A percentile compares a stretch with the other conserved stretches of the same genome.
These are phyloP conservation scores for Melieria crassipennis DNA, from an alignment of 2,888 invertebrate genomes.

Conservation along the genomic window DNA sequence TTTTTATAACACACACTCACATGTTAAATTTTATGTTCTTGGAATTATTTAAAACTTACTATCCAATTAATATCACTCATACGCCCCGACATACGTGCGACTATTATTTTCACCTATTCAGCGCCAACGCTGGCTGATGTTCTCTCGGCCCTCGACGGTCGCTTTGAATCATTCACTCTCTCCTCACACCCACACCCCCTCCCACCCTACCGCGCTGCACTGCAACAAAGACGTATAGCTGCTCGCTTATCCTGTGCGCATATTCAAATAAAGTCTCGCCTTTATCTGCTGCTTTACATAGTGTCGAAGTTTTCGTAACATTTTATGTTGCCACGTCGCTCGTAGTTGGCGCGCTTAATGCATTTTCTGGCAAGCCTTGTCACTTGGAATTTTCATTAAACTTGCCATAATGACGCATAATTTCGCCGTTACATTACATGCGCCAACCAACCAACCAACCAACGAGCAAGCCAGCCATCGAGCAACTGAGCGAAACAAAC, in stretches of 20 bases:
- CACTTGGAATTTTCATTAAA: slow-evolving; percentile 31
- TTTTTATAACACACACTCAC: no score
- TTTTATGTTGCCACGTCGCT: background rate
- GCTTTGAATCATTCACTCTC: no score
- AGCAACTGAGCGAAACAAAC: background rate
- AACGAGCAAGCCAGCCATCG: no score
- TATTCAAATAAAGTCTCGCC: background rate
- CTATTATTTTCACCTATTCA: no score
- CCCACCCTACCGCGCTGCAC: no score
- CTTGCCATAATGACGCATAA: slow-evolving; percentile 35
- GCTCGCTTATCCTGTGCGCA: no score
- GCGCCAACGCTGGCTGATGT: no score
- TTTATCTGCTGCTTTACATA: background rate
- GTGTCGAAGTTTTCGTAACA: background rate
- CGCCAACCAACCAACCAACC: background rate
- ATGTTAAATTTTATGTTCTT: background rate
- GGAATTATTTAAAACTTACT: background rate
- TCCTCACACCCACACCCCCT: no score
- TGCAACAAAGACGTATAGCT: no score
- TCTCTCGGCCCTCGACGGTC: no score
- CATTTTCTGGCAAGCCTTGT: slow-evolving; percentile 6
- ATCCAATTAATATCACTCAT: slow-evolving; percentile 14
- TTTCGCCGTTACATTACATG: slow-evolving; percentile 30
- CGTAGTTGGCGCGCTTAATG: background rate
- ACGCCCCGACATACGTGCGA: background rate